Percentiles rank a stretch among this genome's conserved stretches.
Evolutionary conservation across 2,113 vertebrate genomes (phyloP).

Genomic region (Nothobranchius furzeri): DNA sequence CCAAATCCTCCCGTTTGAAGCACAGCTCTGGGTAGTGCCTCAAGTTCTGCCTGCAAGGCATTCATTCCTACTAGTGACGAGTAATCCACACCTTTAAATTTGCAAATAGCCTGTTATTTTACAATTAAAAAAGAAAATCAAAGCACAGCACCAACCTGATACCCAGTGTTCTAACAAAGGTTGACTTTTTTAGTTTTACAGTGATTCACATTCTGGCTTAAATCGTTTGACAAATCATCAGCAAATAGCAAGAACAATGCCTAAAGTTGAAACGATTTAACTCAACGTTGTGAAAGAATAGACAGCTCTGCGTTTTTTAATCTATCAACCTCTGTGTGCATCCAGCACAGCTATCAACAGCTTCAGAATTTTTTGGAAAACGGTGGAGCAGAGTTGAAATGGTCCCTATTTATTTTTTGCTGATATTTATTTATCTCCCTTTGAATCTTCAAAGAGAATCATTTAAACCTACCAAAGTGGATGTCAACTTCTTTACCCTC

Average conservation of each 20-base stretch:
- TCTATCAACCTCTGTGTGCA: neutral
- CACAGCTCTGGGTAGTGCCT: too few relatives aligned
- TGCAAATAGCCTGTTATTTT: neutral
- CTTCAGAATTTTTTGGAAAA: conserved; percentile 31
- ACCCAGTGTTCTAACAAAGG: too few relatives aligned
- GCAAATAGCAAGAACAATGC: conserved; percentile 2
- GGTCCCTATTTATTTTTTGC: conserved; percentile 51
- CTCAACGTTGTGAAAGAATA: conserved; percentile 11
- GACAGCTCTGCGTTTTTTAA: conserved; percentile 1
- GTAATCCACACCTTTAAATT: neutral
- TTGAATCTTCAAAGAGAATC: conserved; percentile 68
- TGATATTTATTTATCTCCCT: conserved; percentile 71
- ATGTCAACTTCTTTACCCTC: conserved; percentile 69
- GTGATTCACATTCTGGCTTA: too few relatives aligned
- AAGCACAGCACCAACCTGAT: too few relatives aligned
- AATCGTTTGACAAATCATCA: conserved; percentile 19
- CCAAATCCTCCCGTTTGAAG: too few relatives aligned
- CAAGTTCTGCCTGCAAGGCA: too few relatives aligned
- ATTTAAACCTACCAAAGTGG: conserved; percentile 69
- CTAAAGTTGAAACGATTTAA: conserved; percentile 1
- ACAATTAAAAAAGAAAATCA: neutral
- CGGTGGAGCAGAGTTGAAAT: conserved; percentile 29
- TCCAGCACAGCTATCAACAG: conserved; percentile 14
- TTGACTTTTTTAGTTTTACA: too few relatives aligned
- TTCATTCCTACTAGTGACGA: too few relatives aligned